Evolutionary conservation across 2,113 vertebrate species (phyloP), one percentile per base, ranked within the genome.

Genomic region (Gnathonemus longibarbis): DNA sequence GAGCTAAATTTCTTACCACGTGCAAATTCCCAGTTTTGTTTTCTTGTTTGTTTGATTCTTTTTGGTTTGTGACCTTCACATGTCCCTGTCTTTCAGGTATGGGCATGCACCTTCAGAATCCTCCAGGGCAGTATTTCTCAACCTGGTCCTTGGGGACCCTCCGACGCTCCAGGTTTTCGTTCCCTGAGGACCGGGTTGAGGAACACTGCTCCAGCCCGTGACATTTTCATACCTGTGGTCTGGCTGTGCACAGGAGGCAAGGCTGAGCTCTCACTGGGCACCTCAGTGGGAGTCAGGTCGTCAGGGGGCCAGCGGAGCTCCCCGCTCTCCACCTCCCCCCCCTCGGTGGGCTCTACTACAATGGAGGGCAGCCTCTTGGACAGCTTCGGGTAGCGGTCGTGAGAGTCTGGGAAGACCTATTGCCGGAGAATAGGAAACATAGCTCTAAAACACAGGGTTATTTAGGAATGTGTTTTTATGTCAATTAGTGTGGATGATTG

Each of bases 221-320:
- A 52, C 85, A 39, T 70, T 74, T 42, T 6, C 50, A 11, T 85
- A 90, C 89, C 84, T 56, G 84, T 13, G 6, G 27, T 39, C 15
- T 35, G 80, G 74, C 13, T 86, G 88, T 87, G 62, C 91, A 91
- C 90, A 90, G 90, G 50, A 88, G 90, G 89, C 49, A 50, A 31
- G 35, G 70, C 21, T n/a, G 86, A 31, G 74, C 66, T 17, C 50
- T 92, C 91, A 48, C 90, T 91, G 90, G 90, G 92, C 70, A 95
- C 95, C 39, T 96, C 96, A 0, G 92, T 90, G 27, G 95, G 94
- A 88, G 95, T 96, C 91, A 96, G 89, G 91, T 97, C 96, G 83
- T 96, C 96, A 0, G 96, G 96, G 27, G 96, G 96, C 96, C 96
- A 97, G 89, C 96, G 96, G 56, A 97, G 94, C 93, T 97, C 96